These are phyloP conservation scores for Listrodromus nycthemerus DNA, from an alignment of 2,888 invertebrate species.

Conservation along the genomic window DNA sequence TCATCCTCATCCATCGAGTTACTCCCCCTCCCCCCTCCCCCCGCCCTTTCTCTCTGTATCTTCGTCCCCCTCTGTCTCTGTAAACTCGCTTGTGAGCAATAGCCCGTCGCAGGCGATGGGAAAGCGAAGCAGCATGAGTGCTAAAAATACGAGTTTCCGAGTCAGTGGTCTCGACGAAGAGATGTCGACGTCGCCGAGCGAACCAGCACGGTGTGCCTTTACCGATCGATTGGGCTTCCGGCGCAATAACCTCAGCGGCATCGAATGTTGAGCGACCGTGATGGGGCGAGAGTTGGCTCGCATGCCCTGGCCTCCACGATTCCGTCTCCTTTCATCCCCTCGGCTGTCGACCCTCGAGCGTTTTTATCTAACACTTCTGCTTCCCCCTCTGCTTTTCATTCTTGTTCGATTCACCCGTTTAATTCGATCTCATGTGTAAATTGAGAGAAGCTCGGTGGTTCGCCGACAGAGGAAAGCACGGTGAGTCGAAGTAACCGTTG, in stretches of 20 bases:
- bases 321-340: slow-evolving; percentile 16
- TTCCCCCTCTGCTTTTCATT: slow-evolving; percentile 9
- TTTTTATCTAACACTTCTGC: slow-evolving; percentile 34
- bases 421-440: slow-evolving; percentile 43
- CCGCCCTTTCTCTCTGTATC: no score
- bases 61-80: neutral
- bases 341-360: slow-evolving; percentile 40
- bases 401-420: slow-evolving; percentile 14
- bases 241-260: slow-evolving; percentile 68
- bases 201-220: slow-evolving; percentile 37
- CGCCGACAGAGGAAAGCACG: neutral
- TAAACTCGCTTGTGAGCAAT: slow-evolving; percentile 25
- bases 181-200: slow-evolving; percentile 60
- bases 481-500: slow-evolving; percentile 9
- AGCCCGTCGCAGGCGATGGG: slow-evolving; percentile 53
- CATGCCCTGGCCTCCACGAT: slow-evolving; percentile 58
- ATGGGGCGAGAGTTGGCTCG: slow-evolving; percentile 26
- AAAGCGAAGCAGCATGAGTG: slow-evolving; percentile 52
- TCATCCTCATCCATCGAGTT: slow-evolving; percentile 22
- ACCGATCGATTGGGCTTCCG: slow-evolving; percentile 69
- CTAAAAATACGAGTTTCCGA: slow-evolving; percentile 70
- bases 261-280: slow-evolving; percentile 50
- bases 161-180: slow-evolving; percentile 64
- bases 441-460: slow-evolving; percentile 5
- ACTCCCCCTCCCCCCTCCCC: neutral